Percentiles rank a stretch among this genome's conserved stretches.
Evolutionary conservation across 2,797 vertebrate genomes (phyloP).

Genomic region (Fundulus diaphanus): DNA sequence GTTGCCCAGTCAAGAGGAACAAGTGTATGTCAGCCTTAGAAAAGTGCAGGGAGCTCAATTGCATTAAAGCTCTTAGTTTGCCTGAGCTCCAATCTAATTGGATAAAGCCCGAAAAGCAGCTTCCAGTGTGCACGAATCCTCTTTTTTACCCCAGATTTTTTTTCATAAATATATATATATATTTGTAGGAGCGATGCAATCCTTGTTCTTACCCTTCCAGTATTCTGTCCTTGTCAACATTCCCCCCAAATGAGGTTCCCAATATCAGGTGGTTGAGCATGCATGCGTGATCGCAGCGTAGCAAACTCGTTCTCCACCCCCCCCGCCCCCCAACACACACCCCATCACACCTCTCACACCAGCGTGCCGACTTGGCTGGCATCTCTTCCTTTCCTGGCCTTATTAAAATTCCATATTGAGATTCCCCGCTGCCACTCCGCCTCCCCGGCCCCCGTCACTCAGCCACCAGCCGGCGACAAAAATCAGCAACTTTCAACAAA

Average conservation of each 20-base stretch:
- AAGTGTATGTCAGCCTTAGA: constrained; percentile 81
- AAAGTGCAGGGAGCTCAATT: constrained; percentile 82
- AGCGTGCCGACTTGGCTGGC: constrained; percentile 63
- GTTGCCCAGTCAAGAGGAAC: constrained; percentile 81
- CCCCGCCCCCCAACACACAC: no score
- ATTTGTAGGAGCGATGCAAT: constrained; percentile 21
- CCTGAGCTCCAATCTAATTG: constrained; percentile 82
- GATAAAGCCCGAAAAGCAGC: constrained; percentile 82
- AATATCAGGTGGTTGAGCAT: constrained; percentile 74
- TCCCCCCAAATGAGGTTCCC: constrained; percentile 75
- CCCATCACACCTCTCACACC: constrained; percentile 78
- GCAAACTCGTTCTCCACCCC: constrained; percentile 60
- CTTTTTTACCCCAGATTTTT: constrained; percentile 21
- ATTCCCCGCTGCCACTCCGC: constrained; percentile 78
- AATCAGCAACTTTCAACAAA: constrained; percentile 76
- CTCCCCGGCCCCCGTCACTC: constrained; percentile 76
- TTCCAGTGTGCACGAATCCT: constrained; percentile 67
- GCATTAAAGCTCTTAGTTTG: constrained; percentile 83
- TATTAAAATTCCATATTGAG: constrained; percentile 83
- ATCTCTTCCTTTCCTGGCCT: constrained; percentile 72
- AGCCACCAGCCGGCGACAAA: constrained; percentile 63
- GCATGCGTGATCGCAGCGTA: constrained; percentile 65
- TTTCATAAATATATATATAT: constrained; percentile 27
- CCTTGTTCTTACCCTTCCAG: constrained; percentile 48
- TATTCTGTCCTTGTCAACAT: constrained; percentile 79